phyloP scores from a whole-genome alignment of 2,797 vertebrate genomes.

The Mus caroli region DNA sequence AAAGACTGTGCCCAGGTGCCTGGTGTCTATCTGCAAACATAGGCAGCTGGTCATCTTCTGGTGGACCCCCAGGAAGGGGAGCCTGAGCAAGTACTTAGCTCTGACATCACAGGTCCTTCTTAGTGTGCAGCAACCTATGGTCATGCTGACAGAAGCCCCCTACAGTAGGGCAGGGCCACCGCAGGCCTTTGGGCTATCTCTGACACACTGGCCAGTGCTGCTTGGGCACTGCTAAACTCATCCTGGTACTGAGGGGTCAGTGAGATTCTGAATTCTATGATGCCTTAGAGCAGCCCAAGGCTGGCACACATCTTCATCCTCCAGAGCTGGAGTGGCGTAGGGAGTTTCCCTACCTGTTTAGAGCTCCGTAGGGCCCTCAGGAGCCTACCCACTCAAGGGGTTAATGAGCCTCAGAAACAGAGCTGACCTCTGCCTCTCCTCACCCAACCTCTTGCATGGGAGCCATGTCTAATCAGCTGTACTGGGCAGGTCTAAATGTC shows the following conservation, averaged over 20 bases:
- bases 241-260: not conserved
- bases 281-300: not conserved
- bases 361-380: fast-evolving
- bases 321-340: not conserved
- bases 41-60: not conserved
- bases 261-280: not conserved
- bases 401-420: too few relatives aligned
- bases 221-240: not conserved
- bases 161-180: not conserved
- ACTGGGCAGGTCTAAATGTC: not conserved
- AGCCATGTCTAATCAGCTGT: too few relatives aligned
- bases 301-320: not conserved
- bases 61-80: not conserved
- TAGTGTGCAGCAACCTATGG: not conserved
- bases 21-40: not conserved
- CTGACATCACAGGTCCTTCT: not conserved
- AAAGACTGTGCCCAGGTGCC: not conserved
- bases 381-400: not conserved
- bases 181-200: not conserved
- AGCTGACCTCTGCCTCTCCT: not conserved
- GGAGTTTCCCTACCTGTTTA: not conserved
- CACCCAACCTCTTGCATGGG: not conserved
- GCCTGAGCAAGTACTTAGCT: not conserved
- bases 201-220: not conserved
- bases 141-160: not conserved